A percentile compares a stretch with the other conserved stretches of the same genome.
phyloP scores from a whole-genome alignment of 1,140 invertebrate species.

The Manduca sexta region DNA sequence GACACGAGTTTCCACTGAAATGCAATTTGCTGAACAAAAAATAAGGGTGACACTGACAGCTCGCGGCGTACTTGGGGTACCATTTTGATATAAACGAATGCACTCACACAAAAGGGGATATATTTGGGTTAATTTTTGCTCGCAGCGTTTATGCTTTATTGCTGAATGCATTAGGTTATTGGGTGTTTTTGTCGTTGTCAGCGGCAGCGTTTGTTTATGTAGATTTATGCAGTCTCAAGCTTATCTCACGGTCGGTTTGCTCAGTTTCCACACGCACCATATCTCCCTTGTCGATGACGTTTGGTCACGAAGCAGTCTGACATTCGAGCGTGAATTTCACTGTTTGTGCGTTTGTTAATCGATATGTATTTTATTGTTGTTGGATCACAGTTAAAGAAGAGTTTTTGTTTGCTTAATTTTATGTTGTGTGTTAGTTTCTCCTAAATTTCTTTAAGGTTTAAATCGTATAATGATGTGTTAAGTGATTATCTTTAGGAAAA shows the following conservation, averaged over 20 bases:
- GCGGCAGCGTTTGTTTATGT: constrained; percentile 24
- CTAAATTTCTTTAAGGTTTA: no score
- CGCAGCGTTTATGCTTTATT: constrained; percentile 28
- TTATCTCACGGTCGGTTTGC: constrained; percentile 52
- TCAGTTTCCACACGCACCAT: constrained; percentile 38
- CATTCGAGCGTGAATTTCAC: neutral
- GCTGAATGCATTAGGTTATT: constrained; percentile 32
- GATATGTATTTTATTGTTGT: neutral
- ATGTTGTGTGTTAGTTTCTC: no score
- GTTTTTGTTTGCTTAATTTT: no score
- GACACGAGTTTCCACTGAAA: constrained; percentile 21
- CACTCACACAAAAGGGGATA: constrained; percentile 32
- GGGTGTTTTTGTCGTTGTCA: constrained; percentile 12
- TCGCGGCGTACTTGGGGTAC: constrained; percentile 26
- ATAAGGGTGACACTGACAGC: constrained; percentile 42
- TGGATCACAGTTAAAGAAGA: no score
- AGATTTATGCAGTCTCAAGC: constrained; percentile 45
- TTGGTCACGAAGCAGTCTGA: neutral
- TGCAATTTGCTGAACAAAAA: constrained; percentile 50
- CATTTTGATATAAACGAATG: constrained; percentile 34
- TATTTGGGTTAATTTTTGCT: constrained; percentile 45
- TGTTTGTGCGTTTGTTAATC: no score
- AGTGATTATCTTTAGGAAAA: no score
- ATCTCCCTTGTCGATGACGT: constrained; percentile 39
- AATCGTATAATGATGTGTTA: no score